Percentiles rank a stretch among this genome's conserved stretches.
Evolutionary conservation across 2,113 vertebrate genomes (phyloP).

Genomic region (Pelecanoides urinatrix): DNA sequence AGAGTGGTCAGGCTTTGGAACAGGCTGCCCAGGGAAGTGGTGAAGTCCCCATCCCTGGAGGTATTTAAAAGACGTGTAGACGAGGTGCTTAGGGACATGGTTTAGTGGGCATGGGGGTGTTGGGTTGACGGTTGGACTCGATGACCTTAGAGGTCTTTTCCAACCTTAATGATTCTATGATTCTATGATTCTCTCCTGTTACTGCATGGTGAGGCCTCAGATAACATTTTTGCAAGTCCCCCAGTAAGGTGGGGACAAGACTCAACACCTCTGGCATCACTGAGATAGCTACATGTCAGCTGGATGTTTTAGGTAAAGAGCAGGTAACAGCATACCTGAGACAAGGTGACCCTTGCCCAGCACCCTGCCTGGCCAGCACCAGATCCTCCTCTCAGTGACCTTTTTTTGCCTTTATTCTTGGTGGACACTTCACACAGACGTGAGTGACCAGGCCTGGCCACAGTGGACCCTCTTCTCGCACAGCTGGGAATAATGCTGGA

Average conservation of each 20-base stretch:
- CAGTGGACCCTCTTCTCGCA: rapidly evolving
- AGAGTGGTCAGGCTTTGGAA: no score
- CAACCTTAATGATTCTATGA: no score
- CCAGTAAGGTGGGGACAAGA: background rate
- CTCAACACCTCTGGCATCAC: background rate
- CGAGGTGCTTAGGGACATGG: no score
- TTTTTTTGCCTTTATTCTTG: background rate
- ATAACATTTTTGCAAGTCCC: background rate
- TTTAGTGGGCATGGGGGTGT: no score
- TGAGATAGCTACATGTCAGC: background rate
- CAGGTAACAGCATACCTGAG: rapidly evolving
- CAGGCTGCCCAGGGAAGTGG: no score
- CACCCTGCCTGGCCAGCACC: background rate
- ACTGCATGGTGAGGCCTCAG: background rate
- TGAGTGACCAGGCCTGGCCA: background rate
- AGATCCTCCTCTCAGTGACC: background rate
- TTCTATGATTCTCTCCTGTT: no score
- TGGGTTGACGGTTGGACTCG: no score
- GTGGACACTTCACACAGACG: background rate
- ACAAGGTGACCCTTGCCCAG: background rate
- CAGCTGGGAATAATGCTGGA: background rate
- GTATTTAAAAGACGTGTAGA: no score
- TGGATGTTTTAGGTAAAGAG: background rate
- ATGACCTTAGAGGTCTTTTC: no score
- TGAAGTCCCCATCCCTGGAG: no score